Evolutionary conservation across 35 echinoderm and acorn worm genomes (phyloP).

Genomic region (Eucidaris tribuloides): DNA sequence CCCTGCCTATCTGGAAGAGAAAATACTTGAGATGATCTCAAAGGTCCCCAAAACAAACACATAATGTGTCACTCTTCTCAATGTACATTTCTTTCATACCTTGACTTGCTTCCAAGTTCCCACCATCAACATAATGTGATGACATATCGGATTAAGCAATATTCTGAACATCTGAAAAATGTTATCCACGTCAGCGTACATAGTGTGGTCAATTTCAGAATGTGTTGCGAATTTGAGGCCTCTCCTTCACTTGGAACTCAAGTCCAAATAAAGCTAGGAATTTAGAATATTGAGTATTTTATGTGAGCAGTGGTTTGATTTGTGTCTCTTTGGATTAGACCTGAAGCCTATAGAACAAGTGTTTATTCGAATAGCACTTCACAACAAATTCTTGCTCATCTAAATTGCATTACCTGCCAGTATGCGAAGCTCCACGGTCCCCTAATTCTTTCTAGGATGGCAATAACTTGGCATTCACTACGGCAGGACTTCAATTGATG

Average conservation of each 20-base stretch:
- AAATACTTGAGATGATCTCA: no score
- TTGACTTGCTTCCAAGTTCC: no score
- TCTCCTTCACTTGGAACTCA: neutral
- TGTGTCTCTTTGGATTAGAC: neutral
- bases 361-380: neutral
- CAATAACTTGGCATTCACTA: conserved; percentile 16
- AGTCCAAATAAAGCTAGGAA: neutral
- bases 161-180: no score
- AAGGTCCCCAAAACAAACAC: no score
- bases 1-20: no score
- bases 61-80: no score
- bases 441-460: conserved; percentile 27
- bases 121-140: no score
- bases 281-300: neutral
- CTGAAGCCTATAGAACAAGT: neutral
- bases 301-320: neutral
- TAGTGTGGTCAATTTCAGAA: no score
- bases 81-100: no score
- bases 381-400: neutral
- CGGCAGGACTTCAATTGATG: neutral
- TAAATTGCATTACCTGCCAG: conserved; percentile 58
- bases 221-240: neutral
- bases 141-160: no score
- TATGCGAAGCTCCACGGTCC: conserved; percentile 87
- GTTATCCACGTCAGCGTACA: no score